These are phyloP conservation scores for Penaeus indicus DNA, from an alignment of 1,140 invertebrate species.

Conservation along the genomic window DNA sequence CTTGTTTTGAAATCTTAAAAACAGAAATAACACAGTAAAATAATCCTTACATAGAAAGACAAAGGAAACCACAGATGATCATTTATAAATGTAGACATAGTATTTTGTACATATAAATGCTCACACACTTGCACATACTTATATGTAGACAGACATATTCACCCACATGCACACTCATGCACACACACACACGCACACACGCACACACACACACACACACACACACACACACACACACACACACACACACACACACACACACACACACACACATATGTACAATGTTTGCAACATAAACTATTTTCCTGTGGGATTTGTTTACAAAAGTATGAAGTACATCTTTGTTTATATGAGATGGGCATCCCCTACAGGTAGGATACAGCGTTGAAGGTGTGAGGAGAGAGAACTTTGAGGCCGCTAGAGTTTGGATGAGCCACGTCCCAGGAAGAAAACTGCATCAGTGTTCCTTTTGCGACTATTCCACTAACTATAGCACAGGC, in stretches of 20 bases:
- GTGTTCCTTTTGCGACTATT: constrained; percentile 42
- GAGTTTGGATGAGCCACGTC: constrained; percentile 24
- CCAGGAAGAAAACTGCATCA: constrained; percentile 39
- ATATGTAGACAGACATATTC: background rate
- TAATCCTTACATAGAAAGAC: no score
- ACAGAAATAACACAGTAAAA: no score
- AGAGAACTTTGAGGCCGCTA: background rate
- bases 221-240: no score
- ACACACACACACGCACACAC: no score
- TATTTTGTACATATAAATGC: background rate
- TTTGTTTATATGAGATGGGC: constrained; percentile 34
- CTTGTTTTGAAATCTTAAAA: no score
- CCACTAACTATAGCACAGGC: constrained; percentile 37
- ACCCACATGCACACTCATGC: background rate
- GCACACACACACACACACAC: no score
- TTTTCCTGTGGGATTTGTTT: no score
- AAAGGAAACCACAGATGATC: background rate
- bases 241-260: no score
- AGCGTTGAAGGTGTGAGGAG: constrained; percentile 33
- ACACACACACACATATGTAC: no score
- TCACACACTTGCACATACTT: background rate
- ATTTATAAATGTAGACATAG: background rate
- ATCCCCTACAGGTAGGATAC: constrained; percentile 41
- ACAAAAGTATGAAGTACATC: background rate
- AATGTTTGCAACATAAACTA: no score